Evolutionary conservation across 2,888 invertebrate species (phyloP).

Genomic region (Cephalotes varians): DNA sequence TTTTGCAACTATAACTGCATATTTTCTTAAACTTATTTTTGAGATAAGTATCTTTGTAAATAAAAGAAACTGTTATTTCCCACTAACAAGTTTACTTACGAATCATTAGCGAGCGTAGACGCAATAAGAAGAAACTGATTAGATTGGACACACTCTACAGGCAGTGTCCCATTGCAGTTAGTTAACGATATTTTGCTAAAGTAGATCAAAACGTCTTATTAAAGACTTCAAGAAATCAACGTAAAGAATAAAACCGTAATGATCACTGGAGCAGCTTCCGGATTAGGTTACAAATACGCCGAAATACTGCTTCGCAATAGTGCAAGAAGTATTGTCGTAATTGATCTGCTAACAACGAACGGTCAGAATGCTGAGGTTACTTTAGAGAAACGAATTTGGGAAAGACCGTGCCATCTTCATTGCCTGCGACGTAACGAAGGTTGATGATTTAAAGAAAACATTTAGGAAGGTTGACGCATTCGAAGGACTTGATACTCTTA

Average conservation of each 20-base stretch:
- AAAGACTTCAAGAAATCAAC: not conserved
- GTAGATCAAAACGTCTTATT: no score
- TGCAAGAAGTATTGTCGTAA: constrained; percentile 81
- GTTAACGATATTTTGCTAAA: not conserved
- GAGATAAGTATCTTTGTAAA: not conserved
- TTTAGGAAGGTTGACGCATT: constrained; percentile 84
- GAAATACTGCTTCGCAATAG: constrained; percentile 77
- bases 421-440: constrained; percentile 86
- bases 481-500: constrained; percentile 86
- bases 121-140: not conserved
- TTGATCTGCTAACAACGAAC: constrained; percentile 74
- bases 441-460: constrained; percentile 75
- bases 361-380: constrained; percentile 53
- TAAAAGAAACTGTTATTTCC: not conserved
- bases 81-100: not conserved
- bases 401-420: constrained; percentile 85
- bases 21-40: not conserved
- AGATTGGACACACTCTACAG: no score
- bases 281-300: constrained; percentile 77
- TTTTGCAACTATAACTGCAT: not conserved
- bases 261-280: constrained; percentile 79
- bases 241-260: constrained; percentile 55
- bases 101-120: not conserved
- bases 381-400: constrained; percentile 86
- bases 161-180: not conserved